Conservation (phyloP, 1,140 invertebrate genomes). For the Catajapyx aquilonaris region DNA sequence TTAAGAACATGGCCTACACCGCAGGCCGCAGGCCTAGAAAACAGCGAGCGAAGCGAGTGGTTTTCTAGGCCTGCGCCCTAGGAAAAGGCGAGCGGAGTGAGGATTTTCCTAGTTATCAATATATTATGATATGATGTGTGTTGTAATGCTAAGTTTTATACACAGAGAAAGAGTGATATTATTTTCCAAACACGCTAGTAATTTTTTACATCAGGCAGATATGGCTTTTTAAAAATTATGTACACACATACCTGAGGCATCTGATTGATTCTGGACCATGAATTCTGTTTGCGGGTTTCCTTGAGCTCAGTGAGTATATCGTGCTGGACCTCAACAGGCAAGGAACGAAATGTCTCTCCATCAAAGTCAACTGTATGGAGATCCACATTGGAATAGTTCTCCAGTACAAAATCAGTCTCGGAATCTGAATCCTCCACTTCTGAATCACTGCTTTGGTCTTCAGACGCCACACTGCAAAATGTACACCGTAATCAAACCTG, state of each 20-base stretch:
- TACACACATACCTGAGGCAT: conserved; percentile 51
- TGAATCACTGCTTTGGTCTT: no score
- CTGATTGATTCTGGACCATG: conserved; percentile 62
- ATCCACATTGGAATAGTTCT: conserved; percentile 22
- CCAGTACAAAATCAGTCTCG: not conserved
- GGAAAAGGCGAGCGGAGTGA: no score
- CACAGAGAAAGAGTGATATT: not conserved
- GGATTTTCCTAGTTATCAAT: no score
- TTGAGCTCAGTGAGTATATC: conserved; percentile 81
- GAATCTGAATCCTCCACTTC: not conserved
- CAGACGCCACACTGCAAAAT: no score
- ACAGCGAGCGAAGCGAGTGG: no score
- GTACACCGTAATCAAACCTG: no score
- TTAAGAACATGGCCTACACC: no score
- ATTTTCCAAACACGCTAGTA: not conserved
- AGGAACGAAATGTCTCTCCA: conserved; percentile 48
- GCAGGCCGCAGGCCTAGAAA: no score
- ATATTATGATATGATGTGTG: no score
- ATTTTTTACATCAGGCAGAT: conserved; percentile 3
- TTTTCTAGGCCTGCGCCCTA: no score
- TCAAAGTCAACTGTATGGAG: conserved; percentile 60
- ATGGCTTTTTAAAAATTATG: conserved; percentile 1
- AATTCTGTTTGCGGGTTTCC: conserved; percentile 73
- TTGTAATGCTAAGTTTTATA: not conserved
- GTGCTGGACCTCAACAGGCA: conserved; percentile 74